A percentile compares a stretch with the other conserved stretches of the same genome.
phyloP scores from a whole-genome alignment of 2,888 invertebrate genomes.

The Caradrina kadenii region DNA sequence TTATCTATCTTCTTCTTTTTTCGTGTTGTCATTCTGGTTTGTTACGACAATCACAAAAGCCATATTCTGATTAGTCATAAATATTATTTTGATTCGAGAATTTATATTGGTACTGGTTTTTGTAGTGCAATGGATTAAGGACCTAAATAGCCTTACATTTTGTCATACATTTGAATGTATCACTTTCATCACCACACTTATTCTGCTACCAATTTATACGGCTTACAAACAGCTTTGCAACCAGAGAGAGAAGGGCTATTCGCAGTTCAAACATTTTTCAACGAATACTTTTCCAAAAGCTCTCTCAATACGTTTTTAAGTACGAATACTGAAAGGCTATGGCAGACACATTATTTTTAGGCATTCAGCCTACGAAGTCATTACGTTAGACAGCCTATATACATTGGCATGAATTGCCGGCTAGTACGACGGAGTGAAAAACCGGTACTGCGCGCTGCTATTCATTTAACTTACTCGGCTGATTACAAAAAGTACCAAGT shows the following conservation, averaged over 20 bases:
- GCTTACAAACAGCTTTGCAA: slow-evolving; percentile 11
- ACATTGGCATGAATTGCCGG: slow-evolving; percentile 25
- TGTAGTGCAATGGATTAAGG: background rate
- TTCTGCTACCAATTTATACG: background rate
- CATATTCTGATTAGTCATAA: background rate
- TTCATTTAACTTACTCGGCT: slow-evolving; percentile 67
- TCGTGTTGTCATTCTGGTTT: background rate
- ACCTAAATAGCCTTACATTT: too few species aligned
- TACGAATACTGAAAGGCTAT: slow-evolving; percentile 42
- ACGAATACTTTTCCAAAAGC: slow-evolving; percentile 32
- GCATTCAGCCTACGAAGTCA: slow-evolving; percentile 49
- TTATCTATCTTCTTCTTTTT: slow-evolving; percentile 1
- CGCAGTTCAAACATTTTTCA: slow-evolving; percentile 5
- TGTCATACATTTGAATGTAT: background rate
- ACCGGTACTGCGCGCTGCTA: slow-evolving; percentile 48
- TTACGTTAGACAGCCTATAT: slow-evolving; percentile 40
- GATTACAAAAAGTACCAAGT: slow-evolving; percentile 71
- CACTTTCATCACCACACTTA: too few species aligned
- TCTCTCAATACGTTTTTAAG: slow-evolving; percentile 44
- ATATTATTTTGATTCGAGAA: background rate
- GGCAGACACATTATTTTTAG: slow-evolving; percentile 51
- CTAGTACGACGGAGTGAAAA: slow-evolving; percentile 47
- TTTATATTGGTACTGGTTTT: background rate
- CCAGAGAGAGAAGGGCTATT: background rate
- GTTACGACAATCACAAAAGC: background rate